Base-by-base conservation (phyloP, 2,888 invertebrate species). In the Dynastes hyllus region DNA sequence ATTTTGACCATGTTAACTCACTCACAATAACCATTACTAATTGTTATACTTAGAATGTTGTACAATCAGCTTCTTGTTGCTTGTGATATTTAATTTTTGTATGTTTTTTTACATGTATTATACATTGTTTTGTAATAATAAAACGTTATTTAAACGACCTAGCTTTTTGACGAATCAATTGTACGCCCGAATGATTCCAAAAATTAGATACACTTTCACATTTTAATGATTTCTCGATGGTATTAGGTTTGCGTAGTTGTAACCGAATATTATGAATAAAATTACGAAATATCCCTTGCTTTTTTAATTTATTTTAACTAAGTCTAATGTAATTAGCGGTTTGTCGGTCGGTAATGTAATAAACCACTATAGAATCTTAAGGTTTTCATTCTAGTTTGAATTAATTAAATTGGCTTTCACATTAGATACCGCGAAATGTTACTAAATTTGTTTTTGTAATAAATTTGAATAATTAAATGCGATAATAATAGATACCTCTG, bases 31-130 rank as follows among this genome's bases (percentile, higher is more conserved):
- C 16, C 50, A 63, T 63, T 61, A 50, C 50, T 50, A 63, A 61
- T 75, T 75, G 45, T 27, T 61, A 63, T 16, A 61, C 50, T 61
- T 45, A 37, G 37, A 61, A 16, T 3, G 9, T 16, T 61, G 55
- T 37, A 27, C 45, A 61, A 29, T 61, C 22, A 29, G 63, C 61
- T 75, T 75, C 45, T 61, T 40, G 63, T 75, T 71, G 71, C 37
- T 75, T 75, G 73, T 61, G 73, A 75, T 75, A 75, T 13, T 61
- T 37, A 58, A 58, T 73, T 75, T 45, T 75, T 75, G 22, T 75
- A 75, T 61, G 16, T 71, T 58, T 45, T 75, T 75, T 75, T 71
- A 51, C 55, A 61, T 37, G 40, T 40, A 73, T 61, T 55, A 1
- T 51, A 71, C 45, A 3, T 61, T 8, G 27, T 75, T 69, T 75